Conservation (phyloP, 2,888 invertebrate genomes). For the Erpobdella octoculata region DNA sequence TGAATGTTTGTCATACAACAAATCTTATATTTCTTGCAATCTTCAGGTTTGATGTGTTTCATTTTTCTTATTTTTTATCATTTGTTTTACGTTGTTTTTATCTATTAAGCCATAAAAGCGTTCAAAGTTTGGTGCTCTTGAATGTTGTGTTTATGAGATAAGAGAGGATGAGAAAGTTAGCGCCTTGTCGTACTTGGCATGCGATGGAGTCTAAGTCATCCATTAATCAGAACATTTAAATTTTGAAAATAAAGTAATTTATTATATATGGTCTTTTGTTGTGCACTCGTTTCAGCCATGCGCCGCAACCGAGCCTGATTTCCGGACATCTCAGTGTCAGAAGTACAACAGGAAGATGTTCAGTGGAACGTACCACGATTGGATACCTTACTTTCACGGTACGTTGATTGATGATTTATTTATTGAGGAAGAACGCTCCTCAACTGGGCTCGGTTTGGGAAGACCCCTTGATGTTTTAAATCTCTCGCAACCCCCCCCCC, state of each 20-base stretch:
- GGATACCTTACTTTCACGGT: conserved; percentile 52
- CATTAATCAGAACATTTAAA: not conserved
- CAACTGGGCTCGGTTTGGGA: too few species aligned
- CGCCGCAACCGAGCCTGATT: conserved; percentile 68
- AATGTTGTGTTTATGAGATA: too few species aligned
- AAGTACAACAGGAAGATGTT: conserved; percentile 71
- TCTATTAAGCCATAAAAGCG: not conserved
- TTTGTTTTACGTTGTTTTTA: too few species aligned
- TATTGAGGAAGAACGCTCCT: too few species aligned
- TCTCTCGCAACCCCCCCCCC: too few species aligned
- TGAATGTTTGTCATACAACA: conserved; percentile 26
- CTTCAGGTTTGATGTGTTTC: conserved; percentile 22
- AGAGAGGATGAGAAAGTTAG: too few species aligned
- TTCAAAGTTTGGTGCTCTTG: not conserved
- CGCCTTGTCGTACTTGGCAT: not conserved
- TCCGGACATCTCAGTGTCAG: conserved; percentile 78
- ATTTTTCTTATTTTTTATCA: too few species aligned
- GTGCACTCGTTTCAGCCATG: conserved; percentile 62
- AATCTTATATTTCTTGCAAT: conserved; percentile 32
- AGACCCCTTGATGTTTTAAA: too few species aligned
- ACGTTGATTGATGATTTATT: too few species aligned
- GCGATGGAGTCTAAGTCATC: too few species aligned
- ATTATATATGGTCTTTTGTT: too few species aligned
- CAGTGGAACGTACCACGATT: conserved; percentile 72
- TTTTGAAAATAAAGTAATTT: not conserved